These are phyloP conservation scores for Drosophila macrospina DNA, from an alignment of 2,888 invertebrate species.

Conservation along the genomic window DNA sequence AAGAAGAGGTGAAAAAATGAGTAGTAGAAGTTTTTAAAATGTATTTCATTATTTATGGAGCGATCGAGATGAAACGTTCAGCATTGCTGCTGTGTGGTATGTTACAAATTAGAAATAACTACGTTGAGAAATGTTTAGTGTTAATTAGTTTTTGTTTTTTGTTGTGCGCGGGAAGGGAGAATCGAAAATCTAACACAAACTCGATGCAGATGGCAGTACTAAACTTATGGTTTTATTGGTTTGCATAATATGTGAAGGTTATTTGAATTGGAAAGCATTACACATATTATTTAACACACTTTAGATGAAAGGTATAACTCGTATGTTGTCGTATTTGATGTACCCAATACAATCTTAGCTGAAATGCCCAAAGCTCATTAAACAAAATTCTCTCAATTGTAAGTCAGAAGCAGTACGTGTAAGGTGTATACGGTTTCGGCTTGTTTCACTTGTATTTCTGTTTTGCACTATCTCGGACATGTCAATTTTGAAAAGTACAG, in stretches of 20 bases:
- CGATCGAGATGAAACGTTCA: no score
- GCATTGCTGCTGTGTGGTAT: no score
- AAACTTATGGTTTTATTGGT: conserved; percentile 9
- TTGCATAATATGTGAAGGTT: conserved; percentile 8
- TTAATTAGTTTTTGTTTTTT: no score
- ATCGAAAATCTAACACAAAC: no score
- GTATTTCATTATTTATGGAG: no score
- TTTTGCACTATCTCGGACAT: conserved; percentile 36
- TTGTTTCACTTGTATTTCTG: conserved; percentile 22
- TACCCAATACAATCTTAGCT: no score
- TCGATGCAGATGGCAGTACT: conserved; percentile 38
- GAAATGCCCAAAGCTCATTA: neutral
- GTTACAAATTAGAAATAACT: no score
- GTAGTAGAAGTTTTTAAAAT: no score
- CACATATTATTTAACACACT: conserved; percentile 7
- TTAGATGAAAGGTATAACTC: neutral
- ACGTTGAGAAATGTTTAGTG: no score
- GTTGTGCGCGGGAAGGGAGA: no score
- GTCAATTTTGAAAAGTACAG: conserved; percentile 74
- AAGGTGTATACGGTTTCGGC: conserved; percentile 32
- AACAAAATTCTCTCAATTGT: no score
- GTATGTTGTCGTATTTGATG: neutral
- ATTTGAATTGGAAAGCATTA: conserved; percentile 11
- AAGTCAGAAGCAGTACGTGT: neutral
- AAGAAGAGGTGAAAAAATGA: no score